Evolutionary conservation across 2,888 invertebrate genomes (phyloP).

Genomic region (Odontocerum albicorne): DNA sequence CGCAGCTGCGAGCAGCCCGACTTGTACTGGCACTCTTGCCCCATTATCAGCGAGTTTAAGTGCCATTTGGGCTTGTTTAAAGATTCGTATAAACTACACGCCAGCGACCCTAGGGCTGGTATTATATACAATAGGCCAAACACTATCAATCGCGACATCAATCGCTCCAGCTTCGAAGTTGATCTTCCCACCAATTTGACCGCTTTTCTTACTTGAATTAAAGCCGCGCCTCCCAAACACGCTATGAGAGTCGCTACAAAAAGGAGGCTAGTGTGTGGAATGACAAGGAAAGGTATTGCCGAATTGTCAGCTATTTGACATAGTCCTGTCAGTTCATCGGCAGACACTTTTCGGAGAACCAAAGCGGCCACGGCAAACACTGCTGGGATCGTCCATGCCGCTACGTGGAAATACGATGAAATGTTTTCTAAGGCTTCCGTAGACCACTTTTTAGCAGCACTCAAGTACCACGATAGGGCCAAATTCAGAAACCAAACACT

Average conservation of each 20-base stretch:
- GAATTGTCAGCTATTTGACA: conserved; percentile 70
- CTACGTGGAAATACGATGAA: conserved; percentile 81
- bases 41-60: conserved; percentile 52
- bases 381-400: conserved; percentile 87
- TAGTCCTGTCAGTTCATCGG: conserved; percentile 78
- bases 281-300: conserved; percentile 62
- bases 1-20: conserved; percentile 41
- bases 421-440: conserved; percentile 88
- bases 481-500: conserved; percentile 88
- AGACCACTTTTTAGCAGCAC: conserved; percentile 91
- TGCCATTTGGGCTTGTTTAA: conserved; percentile 54
- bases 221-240: conserved; percentile 72
- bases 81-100: conserved; percentile 66
- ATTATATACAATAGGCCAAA: conserved; percentile 77
- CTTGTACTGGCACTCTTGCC: conserved; percentile 48
- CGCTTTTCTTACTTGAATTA: conserved; percentile 70
- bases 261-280: conserved; percentile 65
- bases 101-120: conserved; percentile 72
- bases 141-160: conserved; percentile 76
- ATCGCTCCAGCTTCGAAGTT: conserved; percentile 62
- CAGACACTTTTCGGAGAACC: conserved; percentile 75
- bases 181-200: conserved; percentile 59
- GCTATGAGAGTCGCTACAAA: conserved; percentile 72
- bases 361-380: conserved; percentile 82
- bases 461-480: conserved; percentile 86